These are phyloP conservation scores for Channa striata DNA, from an alignment of 2,797 vertebrate genomes.

Conservation along the genomic window DNA sequence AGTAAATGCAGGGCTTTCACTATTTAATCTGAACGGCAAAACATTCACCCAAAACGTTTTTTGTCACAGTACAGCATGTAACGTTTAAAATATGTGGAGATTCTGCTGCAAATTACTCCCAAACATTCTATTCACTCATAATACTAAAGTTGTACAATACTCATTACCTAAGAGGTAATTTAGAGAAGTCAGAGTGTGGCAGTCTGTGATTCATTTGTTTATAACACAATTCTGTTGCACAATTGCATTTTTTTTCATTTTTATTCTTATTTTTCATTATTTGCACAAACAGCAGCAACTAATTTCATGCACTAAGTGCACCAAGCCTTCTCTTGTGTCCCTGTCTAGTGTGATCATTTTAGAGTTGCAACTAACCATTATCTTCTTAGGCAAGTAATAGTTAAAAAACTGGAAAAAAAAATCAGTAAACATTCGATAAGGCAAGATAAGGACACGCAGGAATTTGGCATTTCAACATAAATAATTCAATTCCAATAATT, in stretches of 20 bases:
- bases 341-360: constrained; percentile 1
- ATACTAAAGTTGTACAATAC: constrained; percentile 18
- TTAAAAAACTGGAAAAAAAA: too few relatives aligned
- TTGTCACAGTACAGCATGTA: constrained; percentile 3
- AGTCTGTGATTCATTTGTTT: constrained; percentile 14
- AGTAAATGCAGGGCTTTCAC: constrained; percentile 62
- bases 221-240: constrained; percentile 3
- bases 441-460: background rate
- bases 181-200: constrained; percentile 3
- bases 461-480: background rate
- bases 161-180: constrained; percentile 17
- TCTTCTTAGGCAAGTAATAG: background rate
- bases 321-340: background rate
- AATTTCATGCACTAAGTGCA: background rate
- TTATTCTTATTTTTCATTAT: background rate
- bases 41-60: constrained; percentile 37
- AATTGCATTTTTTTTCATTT: background rate
- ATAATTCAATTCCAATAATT: too few relatives aligned
- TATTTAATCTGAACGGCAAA: constrained; percentile 48
- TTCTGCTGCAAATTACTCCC: constrained; percentile 43
- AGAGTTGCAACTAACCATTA: background rate
- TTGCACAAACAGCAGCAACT: background rate
- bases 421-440: background rate
- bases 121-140: constrained; percentile 38
- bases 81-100: constrained; percentile 42